These are phyloP conservation scores for Zaprionus vittiger DNA, from an alignment of 1,140 invertebrate species.

Conservation along the genomic window DNA sequence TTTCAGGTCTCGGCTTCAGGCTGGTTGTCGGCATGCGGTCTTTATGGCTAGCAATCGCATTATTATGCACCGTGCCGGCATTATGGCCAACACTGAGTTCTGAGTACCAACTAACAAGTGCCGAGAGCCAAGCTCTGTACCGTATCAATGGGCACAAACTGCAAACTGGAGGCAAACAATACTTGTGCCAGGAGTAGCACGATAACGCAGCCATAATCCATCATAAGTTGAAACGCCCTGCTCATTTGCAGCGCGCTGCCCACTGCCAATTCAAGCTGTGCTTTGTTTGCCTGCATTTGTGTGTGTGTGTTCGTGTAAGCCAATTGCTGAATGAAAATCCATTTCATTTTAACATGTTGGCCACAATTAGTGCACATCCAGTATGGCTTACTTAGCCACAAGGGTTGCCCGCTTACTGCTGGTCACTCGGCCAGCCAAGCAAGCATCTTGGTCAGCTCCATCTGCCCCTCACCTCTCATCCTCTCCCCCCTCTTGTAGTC, in stretches of 20 bases:
- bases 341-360: conserved; percentile 83
- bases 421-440: conserved; percentile 19
- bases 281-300: conserved; percentile 31
- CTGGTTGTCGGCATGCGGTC: conserved; percentile 12
- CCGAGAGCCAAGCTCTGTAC: conserved; percentile 5
- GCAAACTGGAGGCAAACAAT: conserved; percentile 42
- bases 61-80: conserved; percentile 60
- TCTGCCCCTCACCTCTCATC: not conserved
- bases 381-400: conserved; percentile 53
- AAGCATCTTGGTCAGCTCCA: conserved; percentile 1
- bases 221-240: conserved; percentile 68
- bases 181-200: conserved; percentile 28
- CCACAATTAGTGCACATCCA: conserved; percentile 81
- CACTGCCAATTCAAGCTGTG: conserved; percentile 13
- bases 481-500: not conserved
- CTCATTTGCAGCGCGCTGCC: conserved; percentile 53
- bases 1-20: not conserved
- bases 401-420: conserved; percentile 9
- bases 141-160: conserved; percentile 29
- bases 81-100: conserved; percentile 59
- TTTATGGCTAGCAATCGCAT: conserved; percentile 64
- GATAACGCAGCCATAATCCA: conserved; percentile 67
- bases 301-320: conserved; percentile 33
- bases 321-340: conserved; percentile 83
- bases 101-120: not conserved